phyloP scores from a whole-genome alignment of 2,888 invertebrate genomes.

The Linnaemya tessellans region DNA sequence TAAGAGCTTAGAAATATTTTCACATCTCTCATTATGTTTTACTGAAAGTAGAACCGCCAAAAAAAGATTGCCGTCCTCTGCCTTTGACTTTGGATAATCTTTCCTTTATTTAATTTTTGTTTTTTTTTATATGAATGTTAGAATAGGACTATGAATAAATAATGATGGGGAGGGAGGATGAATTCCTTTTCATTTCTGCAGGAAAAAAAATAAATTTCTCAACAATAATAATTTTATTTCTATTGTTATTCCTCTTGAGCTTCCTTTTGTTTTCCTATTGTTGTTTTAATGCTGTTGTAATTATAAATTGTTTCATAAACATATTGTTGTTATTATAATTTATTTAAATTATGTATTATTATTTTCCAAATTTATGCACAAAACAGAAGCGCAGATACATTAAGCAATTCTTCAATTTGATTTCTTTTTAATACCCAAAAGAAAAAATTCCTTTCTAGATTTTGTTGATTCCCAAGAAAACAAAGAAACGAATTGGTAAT shows the following conservation, averaged over 20 bases:
- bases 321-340: constrained; percentile 41
- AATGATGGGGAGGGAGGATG: background rate
- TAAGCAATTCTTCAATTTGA: no score
- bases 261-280: background rate
- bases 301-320: constrained; percentile 36
- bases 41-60: background rate
- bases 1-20: background rate
- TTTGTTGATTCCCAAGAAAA: background rate
- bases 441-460: no score
- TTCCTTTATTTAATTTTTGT: background rate
- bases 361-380: constrained; percentile 5
- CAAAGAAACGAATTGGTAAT: background rate
- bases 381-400: no score
- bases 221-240: background rate
- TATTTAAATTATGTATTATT: constrained; percentile 27
- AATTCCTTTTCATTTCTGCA: constrained; percentile 10
- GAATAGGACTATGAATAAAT: constrained; percentile 37
- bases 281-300: constrained; percentile 37
- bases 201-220: background rate
- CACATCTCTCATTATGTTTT: no score
- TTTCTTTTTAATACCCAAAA: background rate
- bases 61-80: background rate
- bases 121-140: constrained; percentile 14
- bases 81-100: background rate
- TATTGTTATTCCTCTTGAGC: background rate